A percentile compares a stretch with the other conserved stretches of the same genome.
These are phyloP conservation scores for Cynopterus sphinx DNA, from an alignment of 2,797 vertebrate species.

Conservation along the genomic window DNA sequence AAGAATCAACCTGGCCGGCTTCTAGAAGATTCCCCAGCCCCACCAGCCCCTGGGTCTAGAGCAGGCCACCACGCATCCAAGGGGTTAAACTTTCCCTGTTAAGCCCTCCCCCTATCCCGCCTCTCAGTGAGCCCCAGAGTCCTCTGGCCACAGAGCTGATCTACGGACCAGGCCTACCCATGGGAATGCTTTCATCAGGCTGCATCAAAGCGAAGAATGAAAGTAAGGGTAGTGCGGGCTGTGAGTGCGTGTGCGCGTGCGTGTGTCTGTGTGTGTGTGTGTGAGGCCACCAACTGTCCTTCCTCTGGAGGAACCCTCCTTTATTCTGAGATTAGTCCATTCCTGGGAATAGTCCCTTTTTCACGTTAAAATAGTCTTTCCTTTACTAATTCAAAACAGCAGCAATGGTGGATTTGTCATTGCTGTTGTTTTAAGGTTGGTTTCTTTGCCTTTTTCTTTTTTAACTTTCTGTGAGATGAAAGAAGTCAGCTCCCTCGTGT, in stretches of 20 bases:
- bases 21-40: not conserved
- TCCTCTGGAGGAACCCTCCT: not conserved
- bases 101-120: too few relatives aligned
- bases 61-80: not conserved
- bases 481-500: not conserved
- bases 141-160: not conserved
- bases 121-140: too few relatives aligned
- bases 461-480: not conserved
- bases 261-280: rapidly evolving
- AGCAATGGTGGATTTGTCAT: not conserved
- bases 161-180: not conserved
- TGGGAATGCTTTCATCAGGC: not conserved
- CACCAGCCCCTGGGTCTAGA: not conserved
- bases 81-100: not conserved
- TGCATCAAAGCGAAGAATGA: not conserved
- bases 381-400: not conserved
- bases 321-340: not conserved
- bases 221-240: not conserved
- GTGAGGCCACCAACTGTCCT: not conserved
- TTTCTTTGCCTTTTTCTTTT: slow-evolving; percentile 28
- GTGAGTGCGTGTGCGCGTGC: too few relatives aligned
- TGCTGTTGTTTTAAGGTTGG: not conserved
- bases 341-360: not conserved
- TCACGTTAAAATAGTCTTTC: not conserved
- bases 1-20: not conserved